Conservation (phyloP, 1,140 invertebrate genomes). For the Stratiolaelaps scimitus region DNA sequence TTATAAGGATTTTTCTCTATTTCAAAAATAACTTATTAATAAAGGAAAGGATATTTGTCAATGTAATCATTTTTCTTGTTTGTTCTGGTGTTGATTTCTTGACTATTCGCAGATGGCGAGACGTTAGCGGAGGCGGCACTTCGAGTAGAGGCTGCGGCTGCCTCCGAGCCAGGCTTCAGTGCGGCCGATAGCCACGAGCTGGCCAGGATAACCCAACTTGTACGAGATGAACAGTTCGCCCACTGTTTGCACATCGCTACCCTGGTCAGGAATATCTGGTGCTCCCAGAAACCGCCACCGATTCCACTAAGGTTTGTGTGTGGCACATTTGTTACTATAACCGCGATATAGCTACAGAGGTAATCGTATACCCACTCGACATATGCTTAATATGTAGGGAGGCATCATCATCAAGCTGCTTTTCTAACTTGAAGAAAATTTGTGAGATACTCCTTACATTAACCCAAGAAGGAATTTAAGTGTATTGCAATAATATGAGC, state of each 20-base stretch:
- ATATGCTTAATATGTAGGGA: no score
- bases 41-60: no score
- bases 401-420: no score
- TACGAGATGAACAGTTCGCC: conserved; percentile 24
- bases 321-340: conserved; percentile 30
- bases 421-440: no score
- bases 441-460: no score
- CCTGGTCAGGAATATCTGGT: conserved; percentile 27
- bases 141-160: conserved; percentile 2
- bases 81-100: no score
- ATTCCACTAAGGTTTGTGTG: conserved; percentile 28
- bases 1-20: conserved; percentile 1
- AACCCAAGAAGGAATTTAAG: no score
- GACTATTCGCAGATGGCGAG: conserved; percentile 6
- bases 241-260: conserved; percentile 18
- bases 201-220: background rate
- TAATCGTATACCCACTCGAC: no score
- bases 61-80: background rate
- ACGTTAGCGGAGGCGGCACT: conserved; percentile 9
- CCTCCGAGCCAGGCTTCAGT: background rate
- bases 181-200: background rate
- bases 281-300: conserved; percentile 29
- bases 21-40: background rate
- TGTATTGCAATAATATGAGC: no score
- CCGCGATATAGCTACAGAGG: conserved; percentile 33